A percentile compares a stretch with the other conserved stretches of the same genome.
Conservation (phyloP, 2,797 vertebrate genomes). For the Psittacula echo region DNA sequence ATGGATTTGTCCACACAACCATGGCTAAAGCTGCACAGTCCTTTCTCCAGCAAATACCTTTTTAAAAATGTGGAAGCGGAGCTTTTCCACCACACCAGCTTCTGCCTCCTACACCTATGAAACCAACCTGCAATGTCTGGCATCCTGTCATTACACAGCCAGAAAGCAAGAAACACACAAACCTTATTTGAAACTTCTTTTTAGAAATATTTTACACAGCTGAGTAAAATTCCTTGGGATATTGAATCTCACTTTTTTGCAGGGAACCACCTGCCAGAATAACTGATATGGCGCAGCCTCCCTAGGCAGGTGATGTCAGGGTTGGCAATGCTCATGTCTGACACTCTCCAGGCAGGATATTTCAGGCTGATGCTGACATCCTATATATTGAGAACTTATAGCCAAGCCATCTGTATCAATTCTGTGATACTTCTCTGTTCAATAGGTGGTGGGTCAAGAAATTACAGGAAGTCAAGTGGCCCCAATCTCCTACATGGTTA, state of each 20-base stretch:
- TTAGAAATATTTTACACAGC: neutral
- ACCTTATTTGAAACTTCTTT: neutral
- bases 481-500: neutral
- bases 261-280: neutral
- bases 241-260: neutral
- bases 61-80: neutral
- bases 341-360: neutral
- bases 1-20: neutral
- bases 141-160: neutral
- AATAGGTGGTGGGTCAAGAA: neutral
- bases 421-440: neutral
- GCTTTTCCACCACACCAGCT: fast-evolving
- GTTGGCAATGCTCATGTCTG: neutral
- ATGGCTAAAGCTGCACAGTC: neutral
- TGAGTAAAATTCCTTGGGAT: neutral
- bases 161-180: neutral
- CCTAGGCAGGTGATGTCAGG: slow-evolving; percentile 28
- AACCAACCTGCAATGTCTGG: neutral
- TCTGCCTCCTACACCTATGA: fast-evolving
- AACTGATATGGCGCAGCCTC: neutral
- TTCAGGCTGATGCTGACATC: slow-evolving; percentile 20
- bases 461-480: slow-evolving; percentile 21
- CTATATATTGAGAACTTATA: neutral
- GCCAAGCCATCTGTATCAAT: slow-evolving; percentile 10
- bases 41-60: neutral